Base-by-base conservation (phyloP, 1,140 invertebrate genomes). In the Orchesella cincta region DNA sequence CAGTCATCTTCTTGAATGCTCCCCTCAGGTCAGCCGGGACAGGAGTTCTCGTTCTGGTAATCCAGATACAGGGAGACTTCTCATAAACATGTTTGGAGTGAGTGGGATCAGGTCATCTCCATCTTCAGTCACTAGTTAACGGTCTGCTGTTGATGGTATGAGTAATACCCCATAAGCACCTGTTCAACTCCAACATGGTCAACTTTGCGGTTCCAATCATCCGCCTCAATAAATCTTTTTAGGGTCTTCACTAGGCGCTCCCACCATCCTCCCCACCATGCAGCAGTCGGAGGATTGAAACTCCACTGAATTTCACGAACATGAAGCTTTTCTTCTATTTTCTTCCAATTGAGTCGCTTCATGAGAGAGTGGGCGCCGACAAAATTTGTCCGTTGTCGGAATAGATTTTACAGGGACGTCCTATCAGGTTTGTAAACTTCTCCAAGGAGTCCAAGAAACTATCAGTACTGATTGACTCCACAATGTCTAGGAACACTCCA, bases 321-420 rank as follows among this genome's bases (percentile, higher is more conserved):
- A 20, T n/a, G 39, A 33, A 28, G 1, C 12, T 26, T 20, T 16
- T 26, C 20, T 29, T 78, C 31, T 1, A 78, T 64, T 1, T 1
- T 14, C 26, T 73, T 18, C 72, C 71, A 78, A 36, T 78, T 72
- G 1, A 83, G 74, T 52, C 76, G 79, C 51, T 81, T 81, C 1
- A 86, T 64, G 54, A 79, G 80, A 67, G 80, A 80, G 1, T 67
- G 81, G 8, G 83, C 81, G 35, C 85, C 84, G 16, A 85, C 79
- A 72, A 85, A 87, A 76, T 86, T 87, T 1, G 84, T 0, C 84
- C 86, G 62, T 84, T 83, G 74, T 87, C 86, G 0, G 81, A 83
- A 75, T 83, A 81, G 0, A 87, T 83, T n/a, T 77, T 74, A 0
- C 20, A 16, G 12, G 83, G 83, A 28, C 82, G 73, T 36, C 86